phyloP scores from a whole-genome alignment of 2,888 invertebrate genomes.

The Sarcophaga subvicina region DNA sequence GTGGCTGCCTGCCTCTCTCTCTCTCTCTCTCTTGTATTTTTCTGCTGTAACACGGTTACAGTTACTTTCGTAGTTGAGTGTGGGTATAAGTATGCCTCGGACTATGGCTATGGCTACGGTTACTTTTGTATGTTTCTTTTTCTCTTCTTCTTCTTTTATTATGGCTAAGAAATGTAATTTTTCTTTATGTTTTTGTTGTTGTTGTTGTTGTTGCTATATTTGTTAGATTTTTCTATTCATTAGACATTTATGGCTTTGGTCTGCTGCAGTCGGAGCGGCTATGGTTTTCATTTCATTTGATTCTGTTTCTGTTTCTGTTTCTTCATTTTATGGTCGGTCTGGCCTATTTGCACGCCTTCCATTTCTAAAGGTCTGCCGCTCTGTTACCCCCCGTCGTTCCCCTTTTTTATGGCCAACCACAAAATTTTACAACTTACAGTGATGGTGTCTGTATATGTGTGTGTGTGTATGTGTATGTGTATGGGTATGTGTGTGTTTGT shows the following conservation, averaged over 20 bases:
- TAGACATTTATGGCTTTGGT: conserved; percentile 52
- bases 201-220: neutral
- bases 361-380: neutral
- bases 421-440: neutral
- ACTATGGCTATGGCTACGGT: neutral
- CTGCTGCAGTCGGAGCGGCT: neutral
- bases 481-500: no score
- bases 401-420: neutral
- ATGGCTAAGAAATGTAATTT: neutral
- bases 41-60: no score
- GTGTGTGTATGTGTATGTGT: neutral
- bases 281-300: neutral
- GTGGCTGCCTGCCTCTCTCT: no score
- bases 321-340: neutral
- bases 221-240: conserved; percentile 10
- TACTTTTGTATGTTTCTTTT: neutral
- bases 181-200: neutral
- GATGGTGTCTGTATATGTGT: neutral
- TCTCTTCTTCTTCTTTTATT: neutral
- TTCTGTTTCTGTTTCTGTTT: neutral
- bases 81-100: no score
- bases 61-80: no score
- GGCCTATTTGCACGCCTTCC: neutral
- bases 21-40: no score
- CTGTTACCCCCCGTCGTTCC: no score